A percentile compares a stretch with the other conserved stretches of the same genome.
Conservation (phyloP, 2,888 invertebrate genomes). For the Apoderus coryli region DNA sequence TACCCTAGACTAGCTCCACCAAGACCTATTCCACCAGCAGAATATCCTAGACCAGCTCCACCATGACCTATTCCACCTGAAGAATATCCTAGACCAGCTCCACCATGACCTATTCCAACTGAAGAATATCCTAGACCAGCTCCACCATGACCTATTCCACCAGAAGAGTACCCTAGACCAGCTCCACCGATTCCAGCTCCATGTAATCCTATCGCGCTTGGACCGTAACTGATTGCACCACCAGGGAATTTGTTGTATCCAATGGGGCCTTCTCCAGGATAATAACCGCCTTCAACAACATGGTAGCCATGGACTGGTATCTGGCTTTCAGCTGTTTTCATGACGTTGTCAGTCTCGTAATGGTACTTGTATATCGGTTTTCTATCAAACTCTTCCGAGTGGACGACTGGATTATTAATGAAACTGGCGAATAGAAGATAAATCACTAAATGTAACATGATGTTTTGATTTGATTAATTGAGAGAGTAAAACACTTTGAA, state of each 20-base stretch:
- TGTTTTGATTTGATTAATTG: too few relatives aligned
- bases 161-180: slow-evolving; percentile 11
- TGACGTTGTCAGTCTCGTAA: slow-evolving; percentile 29
- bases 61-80: slow-evolving; percentile 13
- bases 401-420: too few relatives aligned
- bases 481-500: too few relatives aligned
- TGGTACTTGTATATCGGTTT: slow-evolving; percentile 29
- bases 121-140: slow-evolving; percentile 5
- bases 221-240: too few relatives aligned
- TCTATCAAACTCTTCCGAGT: too few relatives aligned
- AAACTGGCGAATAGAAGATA: too few relatives aligned
- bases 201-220: slow-evolving; percentile 14
- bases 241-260: too few relatives aligned
- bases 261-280: too few relatives aligned
- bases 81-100: slow-evolving; percentile 8
- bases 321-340: slow-evolving; percentile 29
- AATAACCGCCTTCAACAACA: slow-evolving; percentile 44
- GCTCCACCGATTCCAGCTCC: slow-evolving; percentile 27
- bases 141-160: slow-evolving; percentile 6
- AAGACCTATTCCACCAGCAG: slow-evolving; percentile 31
- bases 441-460: too few relatives aligned
- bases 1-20: slow-evolving; percentile 11
- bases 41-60: slow-evolving; percentile 15
- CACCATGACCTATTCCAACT: slow-evolving; percentile 8
- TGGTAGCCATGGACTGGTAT: slow-evolving; percentile 38